phyloP scores from a whole-genome alignment of 2,113 vertebrate species.

The Terrapene triunguis region DNA sequence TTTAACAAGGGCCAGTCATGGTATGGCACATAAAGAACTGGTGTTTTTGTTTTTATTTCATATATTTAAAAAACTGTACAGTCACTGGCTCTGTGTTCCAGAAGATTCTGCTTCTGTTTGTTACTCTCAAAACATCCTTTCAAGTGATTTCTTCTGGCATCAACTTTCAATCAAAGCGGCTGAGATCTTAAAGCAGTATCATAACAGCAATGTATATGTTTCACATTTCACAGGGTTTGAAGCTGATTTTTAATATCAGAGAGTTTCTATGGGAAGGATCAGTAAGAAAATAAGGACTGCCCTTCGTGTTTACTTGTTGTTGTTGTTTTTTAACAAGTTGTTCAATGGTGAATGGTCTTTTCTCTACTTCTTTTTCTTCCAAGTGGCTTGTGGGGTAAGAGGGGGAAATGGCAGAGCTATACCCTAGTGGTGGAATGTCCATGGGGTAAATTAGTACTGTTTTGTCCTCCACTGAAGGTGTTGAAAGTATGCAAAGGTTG shows the following conservation, averaged over 20 bases:
- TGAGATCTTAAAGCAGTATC: constrained; percentile 80
- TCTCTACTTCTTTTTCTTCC: constrained; percentile 57
- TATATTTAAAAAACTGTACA: constrained; percentile 73
- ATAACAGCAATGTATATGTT: constrained; percentile 81
- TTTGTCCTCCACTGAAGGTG: constrained; percentile 92
- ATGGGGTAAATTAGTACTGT: constrained; percentile 95
- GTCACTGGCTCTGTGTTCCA: constrained; percentile 76
- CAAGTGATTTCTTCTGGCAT: constrained; percentile 63
- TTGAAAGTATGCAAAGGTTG: constrained; percentile 95
- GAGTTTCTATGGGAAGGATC: constrained; percentile 77
- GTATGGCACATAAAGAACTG: constrained; percentile 83
- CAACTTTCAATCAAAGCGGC: constrained; percentile 63
- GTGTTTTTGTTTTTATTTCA: constrained; percentile 54
- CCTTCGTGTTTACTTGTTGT: constrained; percentile 69
- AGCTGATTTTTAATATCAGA: constrained; percentile 69
- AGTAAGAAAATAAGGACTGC: constrained; percentile 83
- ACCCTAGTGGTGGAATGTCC: constrained; percentile 96
- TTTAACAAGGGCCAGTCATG: constrained; percentile 74
- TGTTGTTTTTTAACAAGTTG: constrained; percentile 72
- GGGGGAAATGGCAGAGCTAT: constrained; percentile 83
- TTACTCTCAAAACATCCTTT: constrained; percentile 57
- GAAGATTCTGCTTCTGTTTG: constrained; percentile 59
- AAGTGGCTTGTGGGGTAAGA: constrained; percentile 26
- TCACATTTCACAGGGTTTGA: constrained; percentile 90
- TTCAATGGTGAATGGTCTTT: constrained; percentile 52